Evolutionary conservation across 2,888 invertebrate genomes (phyloP), one percentile per base, ranked within the genome.

Genomic region (Apamea sordens): DNA sequence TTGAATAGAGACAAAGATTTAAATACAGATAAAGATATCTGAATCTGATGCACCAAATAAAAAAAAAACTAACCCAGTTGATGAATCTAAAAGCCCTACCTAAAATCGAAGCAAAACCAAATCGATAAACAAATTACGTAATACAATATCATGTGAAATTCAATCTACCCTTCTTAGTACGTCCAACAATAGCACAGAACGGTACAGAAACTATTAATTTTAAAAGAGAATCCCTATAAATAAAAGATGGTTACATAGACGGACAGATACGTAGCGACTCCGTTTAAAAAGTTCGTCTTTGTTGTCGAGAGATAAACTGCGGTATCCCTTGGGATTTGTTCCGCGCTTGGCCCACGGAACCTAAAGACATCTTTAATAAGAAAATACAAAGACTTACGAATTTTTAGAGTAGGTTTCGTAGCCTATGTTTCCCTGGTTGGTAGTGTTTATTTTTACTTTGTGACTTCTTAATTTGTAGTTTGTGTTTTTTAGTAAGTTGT

Each of bases 241-340:
- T 88, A 88, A 86, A 83, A 83, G 71, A 84, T 87, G 86, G 82
- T 84, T 85, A 88, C 80, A 80, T 76, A 80, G 77, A 78, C 82
- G 76, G 82, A 80, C 85, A 88, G 83, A 87, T 87, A 87, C 84
- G 84, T 83, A 87, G 87, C 85, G 84, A 81, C 80, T 87, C 84
- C 86, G 89, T 88, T 90, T 88, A 90, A 90, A 90, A 88, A 88
- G 74, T 87, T 82, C 75, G 70, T 89, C 89, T 90, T 91, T 91
- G 89, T 92, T 91, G 88, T 85, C 82, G 86, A 79, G 87, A 91
- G 89, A 93, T 90, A 91, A 90, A 92, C 88, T 88, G 89, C 85
- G 86, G 80, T 84, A 83, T 89, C 89, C 89, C 88, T 13, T 44
- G 90, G 89, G 91, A 91, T 91, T 90, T 89, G 90, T 89, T 88